Conservation (phyloP, 2,888 invertebrate species). For the Muscina levida region DNA sequence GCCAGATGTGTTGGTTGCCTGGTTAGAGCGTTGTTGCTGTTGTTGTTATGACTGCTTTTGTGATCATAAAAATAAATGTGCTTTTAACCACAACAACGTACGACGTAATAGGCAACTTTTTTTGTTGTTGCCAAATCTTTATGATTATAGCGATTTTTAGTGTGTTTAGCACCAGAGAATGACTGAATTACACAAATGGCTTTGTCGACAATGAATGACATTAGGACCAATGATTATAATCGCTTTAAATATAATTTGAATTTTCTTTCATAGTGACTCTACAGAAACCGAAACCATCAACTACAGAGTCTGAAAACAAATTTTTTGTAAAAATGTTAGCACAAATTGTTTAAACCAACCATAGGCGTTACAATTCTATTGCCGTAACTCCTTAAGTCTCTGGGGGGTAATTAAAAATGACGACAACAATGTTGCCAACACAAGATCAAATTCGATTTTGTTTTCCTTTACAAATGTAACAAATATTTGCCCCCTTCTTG, state of each 20-base stretch:
- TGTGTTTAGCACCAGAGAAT: background rate
- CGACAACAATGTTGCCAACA: conserved; percentile 59
- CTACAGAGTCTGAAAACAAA: background rate
- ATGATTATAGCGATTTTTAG: conserved; percentile 24
- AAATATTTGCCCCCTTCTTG: conserved; percentile 7
- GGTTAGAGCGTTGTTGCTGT: background rate
- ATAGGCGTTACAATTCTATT: conserved; percentile 21
- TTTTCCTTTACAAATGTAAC: background rate
- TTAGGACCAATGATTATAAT: conserved; percentile 50
- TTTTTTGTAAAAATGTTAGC: conserved; percentile 1
- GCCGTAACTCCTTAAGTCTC: conserved; percentile 65
- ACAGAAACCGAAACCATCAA: background rate
- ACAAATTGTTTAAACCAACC: conserved; percentile 23
- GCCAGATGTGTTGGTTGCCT: conserved; percentile 51
- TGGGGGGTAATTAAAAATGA: conserved; percentile 74
- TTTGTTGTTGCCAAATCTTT: conserved; percentile 18
- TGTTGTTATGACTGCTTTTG: background rate
- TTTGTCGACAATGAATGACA: background rate
- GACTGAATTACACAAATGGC: conserved; percentile 4
- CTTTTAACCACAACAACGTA: conserved; percentile 47
- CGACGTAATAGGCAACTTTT: conserved; percentile 9
- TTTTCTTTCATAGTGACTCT: conserved; percentile 73
- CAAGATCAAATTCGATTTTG: conserved; percentile 64
- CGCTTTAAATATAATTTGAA: conserved; percentile 69
- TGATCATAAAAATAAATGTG: conserved; percentile 58